Base-by-base conservation (phyloP, 2,113 vertebrate genomes). In the Rhynchomys soricoides region DNA sequence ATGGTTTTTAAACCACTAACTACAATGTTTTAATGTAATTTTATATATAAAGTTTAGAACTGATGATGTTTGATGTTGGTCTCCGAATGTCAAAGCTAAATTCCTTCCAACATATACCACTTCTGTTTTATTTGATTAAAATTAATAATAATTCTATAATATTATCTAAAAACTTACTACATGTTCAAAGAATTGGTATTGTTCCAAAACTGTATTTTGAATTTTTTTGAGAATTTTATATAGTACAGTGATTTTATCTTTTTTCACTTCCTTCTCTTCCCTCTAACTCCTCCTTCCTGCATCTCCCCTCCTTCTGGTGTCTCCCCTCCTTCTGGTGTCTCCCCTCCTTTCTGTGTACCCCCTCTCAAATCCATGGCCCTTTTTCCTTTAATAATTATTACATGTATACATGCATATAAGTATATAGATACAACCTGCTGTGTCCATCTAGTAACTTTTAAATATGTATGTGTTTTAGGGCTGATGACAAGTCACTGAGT, bases 1-100 rank as follows among this genome's bases (percentile, higher is more conserved):
- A 88, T 88, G 55, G 31, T 64, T 92, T 96, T 79, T 57, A 13
- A 83, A 71, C 5, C 11, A 82, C 40, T 57, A 50, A 91, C 11
- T 79, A 52, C 48, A 34, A 89, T 57, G 57, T 31, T 95, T 59
- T 90, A 70, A 75, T 82, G 52, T n/a, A n/a, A 31, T 92, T 89
- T 92, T 85, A 55, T 71, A 57, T 26, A 22, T 34, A 73, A 87
- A 16, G 52, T 15, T 74, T 78, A 77, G n/a, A 88, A 89, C 3
- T 89, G 37, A 40, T 75, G 71, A 40, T 85, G 2, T 57, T 95
- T 87, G 31, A 21, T 91, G 9, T 55, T 83, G 24, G 31, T 19
- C 31, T 70, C 37, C 45, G 59, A 57, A 11, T 71, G 31, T 64
- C 50, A 92, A 96, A 93, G 81, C 88, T 81, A 73, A 90, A 62